phyloP scores from a whole-genome alignment of 1,140 invertebrate genomes.

The Lineus longissimus region DNA sequence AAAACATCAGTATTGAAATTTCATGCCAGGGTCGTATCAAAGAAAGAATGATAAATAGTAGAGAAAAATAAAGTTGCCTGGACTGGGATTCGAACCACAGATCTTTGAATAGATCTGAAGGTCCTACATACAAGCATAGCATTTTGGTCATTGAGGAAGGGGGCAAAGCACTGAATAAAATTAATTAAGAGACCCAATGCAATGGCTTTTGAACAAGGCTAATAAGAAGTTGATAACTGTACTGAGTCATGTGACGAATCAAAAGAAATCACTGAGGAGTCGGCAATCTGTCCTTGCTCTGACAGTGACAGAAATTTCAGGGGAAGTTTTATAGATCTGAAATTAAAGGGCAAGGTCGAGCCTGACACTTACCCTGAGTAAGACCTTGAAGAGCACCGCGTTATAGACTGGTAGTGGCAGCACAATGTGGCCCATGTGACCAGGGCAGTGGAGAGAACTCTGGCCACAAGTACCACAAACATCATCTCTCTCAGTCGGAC shows the following conservation, averaged over 20 bases:
- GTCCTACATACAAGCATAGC: too few species aligned
- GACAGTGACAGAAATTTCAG: too few species aligned
- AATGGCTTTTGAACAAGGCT: neutral
- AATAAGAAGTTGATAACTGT: too few species aligned
- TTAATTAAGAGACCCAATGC: neutral
- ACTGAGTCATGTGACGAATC: too few species aligned
- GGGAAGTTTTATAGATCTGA: too few species aligned
- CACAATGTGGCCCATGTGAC: slow-evolving; percentile 93
- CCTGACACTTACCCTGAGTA: slow-evolving; percentile 64
- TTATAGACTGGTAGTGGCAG: slow-evolving; percentile 88
- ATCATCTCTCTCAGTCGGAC: slow-evolving; percentile 59
- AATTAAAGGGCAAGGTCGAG: too few species aligned
- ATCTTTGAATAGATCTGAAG: too few species aligned
- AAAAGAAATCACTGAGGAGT: too few species aligned
- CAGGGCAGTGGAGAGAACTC: slow-evolving; percentile 69
- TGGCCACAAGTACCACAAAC: slow-evolving; percentile 79
- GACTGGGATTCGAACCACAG: too few species aligned
- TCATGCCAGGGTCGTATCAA: too few species aligned
- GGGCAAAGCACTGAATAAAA: neutral
- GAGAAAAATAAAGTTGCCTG: neutral
- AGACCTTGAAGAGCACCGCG: slow-evolving; percentile 78
- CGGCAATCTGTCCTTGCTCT: too few species aligned
- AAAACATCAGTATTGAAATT: too few species aligned
- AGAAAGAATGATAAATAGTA: slow-evolving; percentile 12
- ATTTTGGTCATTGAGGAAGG: neutral